Percentiles rank a stretch among this genome's conserved stretches.
These are phyloP conservation scores for Microcebus griseorufus DNA, from an alignment of 2,113 vertebrate species.

Conservation along the genomic window DNA sequence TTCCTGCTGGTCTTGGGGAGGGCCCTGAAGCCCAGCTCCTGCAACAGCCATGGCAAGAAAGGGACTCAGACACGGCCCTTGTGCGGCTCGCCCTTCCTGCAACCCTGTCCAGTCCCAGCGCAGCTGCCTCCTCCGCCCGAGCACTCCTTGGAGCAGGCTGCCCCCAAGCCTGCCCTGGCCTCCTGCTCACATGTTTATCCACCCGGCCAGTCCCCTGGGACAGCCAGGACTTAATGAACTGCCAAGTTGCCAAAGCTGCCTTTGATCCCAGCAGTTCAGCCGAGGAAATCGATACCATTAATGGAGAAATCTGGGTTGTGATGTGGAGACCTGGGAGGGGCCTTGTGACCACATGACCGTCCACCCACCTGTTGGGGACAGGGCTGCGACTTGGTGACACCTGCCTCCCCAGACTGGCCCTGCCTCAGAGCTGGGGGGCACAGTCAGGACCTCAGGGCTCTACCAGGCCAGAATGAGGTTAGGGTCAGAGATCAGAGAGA, in stretches of 20 bases:
- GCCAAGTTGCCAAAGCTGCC: not conserved
- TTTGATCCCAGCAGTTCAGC: conserved; percentile 26
- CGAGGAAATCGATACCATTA: conserved; percentile 43
- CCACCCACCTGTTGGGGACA: not conserved
- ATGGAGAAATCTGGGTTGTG: conserved; percentile 53
- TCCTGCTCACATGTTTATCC: not conserved
- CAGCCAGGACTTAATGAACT: conserved; percentile 10
- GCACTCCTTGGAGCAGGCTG: not conserved
- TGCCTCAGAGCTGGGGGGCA: not conserved
- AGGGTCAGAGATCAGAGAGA: not conserved
- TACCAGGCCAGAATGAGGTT: not conserved
- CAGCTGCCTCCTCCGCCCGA: not conserved
- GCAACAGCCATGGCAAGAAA: rapidly evolving
- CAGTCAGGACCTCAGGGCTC: not conserved
- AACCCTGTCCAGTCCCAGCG: no score
- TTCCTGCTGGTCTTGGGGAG: not conserved
- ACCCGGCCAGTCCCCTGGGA: not conserved
- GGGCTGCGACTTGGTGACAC: no score
- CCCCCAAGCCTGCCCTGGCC: not conserved
- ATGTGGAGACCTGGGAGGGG: not conserved
- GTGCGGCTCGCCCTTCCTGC: not conserved
- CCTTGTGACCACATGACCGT: not conserved
- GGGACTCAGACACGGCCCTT: rapidly evolving
- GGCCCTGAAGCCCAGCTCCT: rapidly evolving
- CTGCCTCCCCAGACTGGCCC: not conserved